Conservation (phyloP, 2,797 vertebrate genomes). For the Podarcis lilfordi region DNA sequence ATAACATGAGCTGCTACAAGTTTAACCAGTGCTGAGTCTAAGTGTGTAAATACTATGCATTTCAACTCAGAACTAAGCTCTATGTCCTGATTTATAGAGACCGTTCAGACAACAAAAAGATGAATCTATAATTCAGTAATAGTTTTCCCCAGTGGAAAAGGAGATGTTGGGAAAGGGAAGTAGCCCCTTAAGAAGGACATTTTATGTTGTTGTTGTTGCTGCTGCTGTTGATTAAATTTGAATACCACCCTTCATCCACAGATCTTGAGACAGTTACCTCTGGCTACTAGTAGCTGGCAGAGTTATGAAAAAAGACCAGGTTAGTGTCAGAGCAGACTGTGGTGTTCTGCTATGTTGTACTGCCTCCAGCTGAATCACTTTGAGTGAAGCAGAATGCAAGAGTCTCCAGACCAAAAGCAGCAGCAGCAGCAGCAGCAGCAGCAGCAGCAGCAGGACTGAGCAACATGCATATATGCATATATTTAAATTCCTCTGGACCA, state of each 20-base stretch:
- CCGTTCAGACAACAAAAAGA: not conserved
- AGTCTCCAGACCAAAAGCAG: conserved; percentile 5
- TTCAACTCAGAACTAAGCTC: not conserved
- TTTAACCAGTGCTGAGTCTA: not conserved
- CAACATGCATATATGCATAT: conserved; percentile 42
- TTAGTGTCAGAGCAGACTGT: not conserved
- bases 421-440: conserved; percentile 33
- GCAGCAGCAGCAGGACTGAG: conserved; percentile 32
- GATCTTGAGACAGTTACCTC: no score
- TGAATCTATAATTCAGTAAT: not conserved
- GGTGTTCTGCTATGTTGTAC: not conserved
- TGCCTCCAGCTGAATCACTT: not conserved
- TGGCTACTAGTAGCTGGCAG: not conserved
- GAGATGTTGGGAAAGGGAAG: not conserved
- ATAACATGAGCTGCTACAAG: not conserved
- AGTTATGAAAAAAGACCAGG: not conserved
- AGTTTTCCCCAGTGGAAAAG: not conserved
- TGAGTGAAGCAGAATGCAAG: not conserved
- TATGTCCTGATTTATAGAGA: not conserved
- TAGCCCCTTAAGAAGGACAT: not conserved
- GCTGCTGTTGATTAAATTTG: no score
- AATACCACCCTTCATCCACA: no score
- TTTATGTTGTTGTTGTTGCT: no score
- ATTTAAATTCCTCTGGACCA: conserved; percentile 49
- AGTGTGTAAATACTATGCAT: not conserved